Base-by-base conservation (phyloP, 2,888 invertebrate species). In the Dynastes hyllus region DNA sequence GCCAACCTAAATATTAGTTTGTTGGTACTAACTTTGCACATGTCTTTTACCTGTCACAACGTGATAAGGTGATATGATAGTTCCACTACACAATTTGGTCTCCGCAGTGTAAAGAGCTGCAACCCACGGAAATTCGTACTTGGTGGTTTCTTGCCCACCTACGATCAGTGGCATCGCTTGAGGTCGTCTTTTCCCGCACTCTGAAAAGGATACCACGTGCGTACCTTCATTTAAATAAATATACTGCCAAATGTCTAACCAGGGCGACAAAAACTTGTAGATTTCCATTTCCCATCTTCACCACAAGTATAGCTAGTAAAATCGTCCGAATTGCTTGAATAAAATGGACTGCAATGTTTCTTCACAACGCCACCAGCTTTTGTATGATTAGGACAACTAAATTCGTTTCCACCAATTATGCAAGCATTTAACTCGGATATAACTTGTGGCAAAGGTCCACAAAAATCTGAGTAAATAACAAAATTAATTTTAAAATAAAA, bases 111-210 rank as follows among this genome's bases (percentile, higher is more conserved):
- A 69, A 22, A 69, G 51, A 29, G 69, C 69, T 69, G 69, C 69
- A 51, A 69, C 51, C 69, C 69, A 69, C 8, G 69, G 69, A 69
- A 69, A 69, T 69, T 69, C 69, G 29, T 69, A 69, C 27, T 69
- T 69, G 1, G 22, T 5, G 6, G 11, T 5, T 69, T 69, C 53
- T 6, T 51, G 22, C 11, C 69, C 69, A 29, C 69, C 69, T 3
- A 69, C 69, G 13, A 69, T 69, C 29, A 69, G 40, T 29, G 69
- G 29, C 11, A 22, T 51, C 0, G 69, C 69, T 11, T 22, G 6
- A 29, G 69, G 27, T 27, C 29, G 37, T n/a, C 51, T 69, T 27
- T 51, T 11, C 2, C 69, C 69, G n/a, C 69, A 69, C 51, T 69
- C 69, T 69, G 29, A 22, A 69, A 69, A 51, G 4, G 11, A 51